Conservation (phyloP, 2,797 vertebrate species). For the Typhlichthys eigenmanni region DNA sequence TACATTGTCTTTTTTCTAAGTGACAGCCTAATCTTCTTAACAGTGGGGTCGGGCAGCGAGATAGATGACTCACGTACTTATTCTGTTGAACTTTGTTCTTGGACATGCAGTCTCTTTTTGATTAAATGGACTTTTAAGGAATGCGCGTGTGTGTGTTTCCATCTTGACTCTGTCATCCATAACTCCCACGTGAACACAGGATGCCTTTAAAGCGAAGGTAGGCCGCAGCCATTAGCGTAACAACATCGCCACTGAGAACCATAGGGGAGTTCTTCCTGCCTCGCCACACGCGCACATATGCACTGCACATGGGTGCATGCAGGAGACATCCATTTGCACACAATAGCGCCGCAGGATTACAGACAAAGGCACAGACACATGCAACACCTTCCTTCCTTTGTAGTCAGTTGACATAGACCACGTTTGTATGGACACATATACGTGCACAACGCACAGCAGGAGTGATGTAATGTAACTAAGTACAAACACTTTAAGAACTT, state of each 20-base stretch:
- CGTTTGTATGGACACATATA: background rate
- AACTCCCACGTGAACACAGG: conserved; percentile 48
- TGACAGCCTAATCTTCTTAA: conserved; percentile 25
- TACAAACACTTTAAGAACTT: too few species aligned
- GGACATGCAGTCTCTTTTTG: conserved; percentile 20
- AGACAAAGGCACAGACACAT: background rate
- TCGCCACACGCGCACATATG: conserved; percentile 1
- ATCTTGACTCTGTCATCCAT: conserved; percentile 50
- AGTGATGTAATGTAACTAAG: too few species aligned
- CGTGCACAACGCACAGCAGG: too few species aligned
- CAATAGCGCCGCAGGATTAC: too few species aligned
- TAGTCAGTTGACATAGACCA: background rate
- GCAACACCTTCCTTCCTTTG: background rate
- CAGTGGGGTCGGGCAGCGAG: too few species aligned
- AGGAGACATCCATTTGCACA: conserved; percentile 2
- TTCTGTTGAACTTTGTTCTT: conserved; percentile 30
- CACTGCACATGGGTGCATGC: conserved; percentile 23
- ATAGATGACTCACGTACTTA: conserved; percentile 6
- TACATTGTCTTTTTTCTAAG: conserved; percentile 28
- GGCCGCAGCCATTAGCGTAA: conserved; percentile 67
- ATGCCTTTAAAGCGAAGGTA: conserved; percentile 45
- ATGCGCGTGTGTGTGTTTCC: background rate
- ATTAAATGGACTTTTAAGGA: conserved; percentile 42
- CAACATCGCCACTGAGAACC: conserved; percentile 55
- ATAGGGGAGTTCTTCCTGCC: conserved; percentile 4